A percentile compares a stretch with the other conserved stretches of the same genome.
Conservation (phyloP, 2,888 invertebrate species). For the Ophion ventricosus region DNA sequence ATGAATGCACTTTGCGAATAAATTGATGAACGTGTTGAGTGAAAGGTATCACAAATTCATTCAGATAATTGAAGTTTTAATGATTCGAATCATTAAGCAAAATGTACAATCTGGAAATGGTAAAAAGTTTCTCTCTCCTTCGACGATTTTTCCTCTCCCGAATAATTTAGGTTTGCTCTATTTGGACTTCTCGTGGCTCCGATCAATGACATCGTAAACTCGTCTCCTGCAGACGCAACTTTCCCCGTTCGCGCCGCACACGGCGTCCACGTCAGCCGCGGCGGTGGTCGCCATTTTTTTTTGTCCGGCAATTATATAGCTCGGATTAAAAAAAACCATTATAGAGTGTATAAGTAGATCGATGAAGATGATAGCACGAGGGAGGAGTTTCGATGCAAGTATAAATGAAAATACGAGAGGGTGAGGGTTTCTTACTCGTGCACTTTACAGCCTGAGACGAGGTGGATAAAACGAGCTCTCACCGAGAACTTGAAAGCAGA, state of each 20-base stretch:
- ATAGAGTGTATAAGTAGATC: constrained; percentile 26
- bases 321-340: constrained; percentile 27
- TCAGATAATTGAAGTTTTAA: no score
- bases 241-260: constrained; percentile 39
- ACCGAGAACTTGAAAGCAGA: constrained; percentile 50
- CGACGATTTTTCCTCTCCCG: no score
- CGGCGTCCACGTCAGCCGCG: constrained; percentile 8
- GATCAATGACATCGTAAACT: constrained; percentile 58
- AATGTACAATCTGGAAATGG: no score
- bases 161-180: background rate
- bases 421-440: constrained; percentile 5
- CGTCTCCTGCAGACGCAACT: constrained; percentile 40
- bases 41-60: no score
- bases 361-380: constrained; percentile 23
- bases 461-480: constrained; percentile 71
- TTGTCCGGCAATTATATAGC: constrained; percentile 48
- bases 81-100: no score
- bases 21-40: no score
- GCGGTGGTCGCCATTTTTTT: constrained; percentile 38
- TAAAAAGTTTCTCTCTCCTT: no score
- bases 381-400: constrained; percentile 22
- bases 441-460: constrained; percentile 39
- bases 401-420: constrained; percentile 15
- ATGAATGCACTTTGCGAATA: no score
- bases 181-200: background rate